phyloP scores from a whole-genome alignment of 2,888 invertebrate genomes.

The Eustalomyia histrio region DNA sequence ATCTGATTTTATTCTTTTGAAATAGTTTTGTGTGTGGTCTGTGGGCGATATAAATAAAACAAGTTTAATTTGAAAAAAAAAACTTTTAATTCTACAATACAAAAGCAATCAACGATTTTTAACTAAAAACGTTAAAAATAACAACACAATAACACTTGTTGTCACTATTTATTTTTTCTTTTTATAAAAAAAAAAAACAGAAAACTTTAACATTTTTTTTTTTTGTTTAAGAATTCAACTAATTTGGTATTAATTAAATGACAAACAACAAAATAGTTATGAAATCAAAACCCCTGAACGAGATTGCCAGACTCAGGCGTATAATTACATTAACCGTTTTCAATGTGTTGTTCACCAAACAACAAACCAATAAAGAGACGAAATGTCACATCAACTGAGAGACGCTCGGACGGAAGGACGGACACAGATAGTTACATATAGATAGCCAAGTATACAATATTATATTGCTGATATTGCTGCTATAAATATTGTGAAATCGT shows the following conservation, averaged over 20 bases:
- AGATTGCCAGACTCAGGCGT: conserved; percentile 51
- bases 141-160: conserved; percentile 35
- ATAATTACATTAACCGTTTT: conserved; percentile 58
- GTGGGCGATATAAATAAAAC: conserved; percentile 42
- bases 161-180: background rate
- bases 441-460: conserved; percentile 9
- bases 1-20: background rate
- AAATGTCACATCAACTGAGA: conserved; percentile 34
- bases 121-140: background rate
- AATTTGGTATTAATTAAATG: conserved; percentile 69
- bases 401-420: background rate
- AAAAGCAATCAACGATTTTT: background rate
- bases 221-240: conserved; percentile 55
- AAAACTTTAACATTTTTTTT: conserved; percentile 18
- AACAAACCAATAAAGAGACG: conserved; percentile 36
- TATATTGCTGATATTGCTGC: background rate
- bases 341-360: conserved; percentile 15
- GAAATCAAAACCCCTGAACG: conserved; percentile 50
- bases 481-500: conserved; percentile 59
- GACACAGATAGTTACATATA: conserved; percentile 18
- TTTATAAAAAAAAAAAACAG: background rate
- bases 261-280: conserved; percentile 65
- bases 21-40: conserved; percentile 29
- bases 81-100: conserved; percentile 16
- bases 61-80: conserved; percentile 29